Evolutionary conservation across 2,113 vertebrate genomes (phyloP).

Genomic region (Dipodomys ordii): DNA sequence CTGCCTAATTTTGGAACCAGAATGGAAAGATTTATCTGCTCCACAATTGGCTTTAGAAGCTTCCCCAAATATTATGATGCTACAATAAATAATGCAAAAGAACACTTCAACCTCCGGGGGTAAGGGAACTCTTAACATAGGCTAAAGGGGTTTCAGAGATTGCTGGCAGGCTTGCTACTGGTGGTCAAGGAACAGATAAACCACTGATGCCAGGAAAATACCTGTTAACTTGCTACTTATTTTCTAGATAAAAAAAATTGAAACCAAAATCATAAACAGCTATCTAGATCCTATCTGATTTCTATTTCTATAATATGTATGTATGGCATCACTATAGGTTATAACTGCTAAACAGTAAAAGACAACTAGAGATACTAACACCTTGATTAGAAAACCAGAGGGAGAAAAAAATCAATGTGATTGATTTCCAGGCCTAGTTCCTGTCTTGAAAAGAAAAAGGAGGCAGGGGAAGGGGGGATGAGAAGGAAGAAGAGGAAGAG

Average conservation of each 20-base stretch:
- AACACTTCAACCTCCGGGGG: constrained; percentile 41
- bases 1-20: constrained; percentile 31
- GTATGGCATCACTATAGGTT: constrained; percentile 41
- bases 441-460: not conserved
- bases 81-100: constrained; percentile 52
- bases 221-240: constrained; percentile 58
- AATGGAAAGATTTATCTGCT: constrained; percentile 61
- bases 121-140: not conserved
- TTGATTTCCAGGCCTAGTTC: constrained; percentile 40
- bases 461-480: not conserved
- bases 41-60: constrained; percentile 54
- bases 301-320: constrained; percentile 54
- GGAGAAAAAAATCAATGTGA: not conserved
- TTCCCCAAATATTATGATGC: constrained; percentile 17
- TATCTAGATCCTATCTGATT: constrained; percentile 64
- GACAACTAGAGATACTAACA: constrained; percentile 40
- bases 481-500: not conserved
- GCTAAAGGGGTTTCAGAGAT: constrained; percentile 20
- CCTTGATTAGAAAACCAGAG: constrained; percentile 60
- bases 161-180: not conserved
- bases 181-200: constrained; percentile 52
- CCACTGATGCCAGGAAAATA: constrained; percentile 49
- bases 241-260: constrained; percentile 68
- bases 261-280: constrained; percentile 65
- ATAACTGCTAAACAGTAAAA: constrained; percentile 60